phyloP scores from a whole-genome alignment of 2,113 vertebrate genomes.

The Fregata magnificens region DNA sequence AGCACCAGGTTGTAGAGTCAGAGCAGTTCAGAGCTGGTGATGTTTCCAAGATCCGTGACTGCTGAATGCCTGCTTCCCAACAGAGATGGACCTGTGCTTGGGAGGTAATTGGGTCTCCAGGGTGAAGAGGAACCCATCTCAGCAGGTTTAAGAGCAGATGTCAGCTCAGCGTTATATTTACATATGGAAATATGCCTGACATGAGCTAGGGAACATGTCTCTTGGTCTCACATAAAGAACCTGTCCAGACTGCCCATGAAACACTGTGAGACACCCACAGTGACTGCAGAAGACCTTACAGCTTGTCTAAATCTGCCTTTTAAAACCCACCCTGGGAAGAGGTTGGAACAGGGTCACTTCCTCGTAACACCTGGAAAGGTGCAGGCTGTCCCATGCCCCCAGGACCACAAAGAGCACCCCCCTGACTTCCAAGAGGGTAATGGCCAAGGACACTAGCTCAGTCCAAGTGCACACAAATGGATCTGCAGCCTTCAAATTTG shows the following conservation, averaged over 20 bases:
- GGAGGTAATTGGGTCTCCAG: background rate
- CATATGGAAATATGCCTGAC: background rate
- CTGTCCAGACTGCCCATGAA: background rate
- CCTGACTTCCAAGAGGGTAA: background rate
- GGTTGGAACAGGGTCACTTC: background rate
- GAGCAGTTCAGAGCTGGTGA: background rate
- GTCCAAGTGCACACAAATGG: background rate
- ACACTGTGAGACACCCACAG: background rate
- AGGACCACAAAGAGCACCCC: background rate
- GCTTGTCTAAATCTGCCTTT: background rate
- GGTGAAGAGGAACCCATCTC: background rate
- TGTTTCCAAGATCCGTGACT: background rate
- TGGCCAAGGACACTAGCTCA: background rate
- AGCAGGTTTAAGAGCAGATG: background rate
- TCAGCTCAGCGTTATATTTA: background rate
- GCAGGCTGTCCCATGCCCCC: background rate
- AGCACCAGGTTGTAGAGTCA: background rate
- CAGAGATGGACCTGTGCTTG: background rate
- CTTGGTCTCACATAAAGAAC: background rate
- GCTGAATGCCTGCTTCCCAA: fast-evolving
- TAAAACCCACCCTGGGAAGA: background rate
- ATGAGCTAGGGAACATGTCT: background rate
- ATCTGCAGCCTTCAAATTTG: background rate
- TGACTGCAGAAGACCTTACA: background rate
- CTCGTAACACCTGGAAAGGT: background rate